Conservation (phyloP, 2,797 vertebrate species). For the Psittacula echo region DNA sequence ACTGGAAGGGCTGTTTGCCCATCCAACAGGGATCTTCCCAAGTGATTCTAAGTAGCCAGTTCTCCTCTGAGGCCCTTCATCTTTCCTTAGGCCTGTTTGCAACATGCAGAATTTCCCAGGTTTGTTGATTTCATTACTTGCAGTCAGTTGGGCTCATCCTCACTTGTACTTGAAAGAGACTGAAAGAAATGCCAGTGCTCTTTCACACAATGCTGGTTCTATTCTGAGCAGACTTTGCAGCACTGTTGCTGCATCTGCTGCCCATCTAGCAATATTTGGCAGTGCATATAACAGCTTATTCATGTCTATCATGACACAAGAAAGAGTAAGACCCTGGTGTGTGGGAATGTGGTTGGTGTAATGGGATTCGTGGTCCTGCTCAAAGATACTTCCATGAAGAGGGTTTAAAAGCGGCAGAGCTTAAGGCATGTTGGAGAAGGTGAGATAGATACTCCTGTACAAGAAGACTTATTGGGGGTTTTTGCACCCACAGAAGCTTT, state of each 20-base stretch:
- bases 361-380: not conserved
- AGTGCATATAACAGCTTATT: not conserved
- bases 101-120: not conserved
- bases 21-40: not conserved
- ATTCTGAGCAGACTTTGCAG: not conserved
- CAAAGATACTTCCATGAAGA: not conserved
- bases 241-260: constrained; percentile 13
- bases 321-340: not conserved
- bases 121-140: constrained; percentile 16
- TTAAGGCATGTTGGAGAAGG: not conserved
- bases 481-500: not conserved
- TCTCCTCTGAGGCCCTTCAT: not conserved
- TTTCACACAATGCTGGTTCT: not conserved
- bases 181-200: not conserved
- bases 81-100: not conserved
- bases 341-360: not conserved
- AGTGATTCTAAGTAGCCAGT: not conserved
- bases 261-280: not conserved
- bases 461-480: not conserved
- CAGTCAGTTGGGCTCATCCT: not conserved
- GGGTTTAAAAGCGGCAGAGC: not conserved
- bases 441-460: not conserved
- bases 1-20: not conserved
- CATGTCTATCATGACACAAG: not conserved
- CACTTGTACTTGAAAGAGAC: not conserved